phyloP scores from a whole-genome alignment of 2,888 invertebrate species.

The Horisme vitalbata region DNA sequence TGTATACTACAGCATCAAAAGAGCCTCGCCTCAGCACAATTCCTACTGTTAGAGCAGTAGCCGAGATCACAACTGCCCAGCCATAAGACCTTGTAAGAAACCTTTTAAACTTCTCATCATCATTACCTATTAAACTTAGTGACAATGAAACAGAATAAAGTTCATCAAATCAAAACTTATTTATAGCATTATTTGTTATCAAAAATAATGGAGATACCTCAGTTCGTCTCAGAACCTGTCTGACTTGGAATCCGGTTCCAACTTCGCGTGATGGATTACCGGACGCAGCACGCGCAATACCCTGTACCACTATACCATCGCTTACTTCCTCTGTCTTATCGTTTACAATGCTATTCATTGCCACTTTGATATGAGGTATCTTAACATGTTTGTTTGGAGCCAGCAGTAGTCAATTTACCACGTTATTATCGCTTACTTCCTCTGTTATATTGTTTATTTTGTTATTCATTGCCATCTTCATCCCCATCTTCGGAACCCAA shows the following conservation, averaged over 20 bases:
- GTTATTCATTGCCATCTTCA: no score
- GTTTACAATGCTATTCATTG: not conserved
- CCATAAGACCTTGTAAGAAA: no score
- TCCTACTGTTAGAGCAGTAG: no score
- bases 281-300: conserved; percentile 61
- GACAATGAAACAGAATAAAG: conserved; percentile 6
- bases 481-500: no score
- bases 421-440: conserved; percentile 32
- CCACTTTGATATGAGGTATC: not conserved
- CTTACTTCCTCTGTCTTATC: conserved; percentile 30
- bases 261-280: conserved; percentile 78
- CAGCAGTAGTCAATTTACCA: conserved; percentile 33
- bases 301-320: conserved; percentile 39
- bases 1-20: no score
- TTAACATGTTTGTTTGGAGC: not conserved
- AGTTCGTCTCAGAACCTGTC: conserved; percentile 57
- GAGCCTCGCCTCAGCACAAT: no score
- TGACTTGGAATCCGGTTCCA: conserved; percentile 65
- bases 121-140: no score
- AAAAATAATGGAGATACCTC: conserved; percentile 59
- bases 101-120: no score
- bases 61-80: no score
- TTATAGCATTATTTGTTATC: conserved; percentile 37
- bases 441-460: conserved; percentile 12
- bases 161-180: conserved; percentile 25